A percentile compares a stretch with the other conserved stretches of the same genome.
These are phyloP conservation scores for Acomys russatus DNA, from an alignment of 2,797 vertebrate species.

Conservation along the genomic window DNA sequence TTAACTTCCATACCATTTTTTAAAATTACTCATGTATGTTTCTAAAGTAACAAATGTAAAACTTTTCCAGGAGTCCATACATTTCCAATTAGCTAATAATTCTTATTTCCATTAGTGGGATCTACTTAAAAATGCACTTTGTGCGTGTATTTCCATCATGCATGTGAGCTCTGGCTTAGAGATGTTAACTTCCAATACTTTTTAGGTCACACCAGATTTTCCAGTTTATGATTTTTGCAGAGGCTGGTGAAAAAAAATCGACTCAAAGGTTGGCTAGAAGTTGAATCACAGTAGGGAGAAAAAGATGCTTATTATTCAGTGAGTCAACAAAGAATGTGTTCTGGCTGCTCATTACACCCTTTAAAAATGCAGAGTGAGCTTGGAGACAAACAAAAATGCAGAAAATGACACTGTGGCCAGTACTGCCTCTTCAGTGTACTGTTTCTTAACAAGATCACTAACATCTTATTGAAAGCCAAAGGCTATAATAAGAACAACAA, in stretches of 20 bases:
- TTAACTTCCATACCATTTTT: slow-evolving; percentile 30
- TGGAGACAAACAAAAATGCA: slow-evolving; percentile 49
- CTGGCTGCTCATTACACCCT: background rate
- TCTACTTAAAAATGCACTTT: background rate
- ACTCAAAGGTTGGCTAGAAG: slow-evolving; percentile 20
- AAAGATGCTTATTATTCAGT: slow-evolving; percentile 54
- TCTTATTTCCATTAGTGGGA: background rate
- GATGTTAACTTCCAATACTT: background rate
- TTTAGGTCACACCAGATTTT: slow-evolving; percentile 20
- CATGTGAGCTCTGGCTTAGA: background rate
- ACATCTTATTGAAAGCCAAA: background rate
- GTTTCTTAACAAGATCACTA: slow-evolving; percentile 31
- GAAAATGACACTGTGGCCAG: slow-evolving; percentile 42
- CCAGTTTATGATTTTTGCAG: slow-evolving; percentile 25
- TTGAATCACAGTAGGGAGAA: slow-evolving; percentile 21
- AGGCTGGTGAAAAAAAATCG: slow-evolving; percentile 40
- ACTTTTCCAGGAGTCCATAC: slow-evolving; percentile 10
- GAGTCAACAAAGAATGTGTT: slow-evolving; percentile 58
- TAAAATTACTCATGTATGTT: background rate
- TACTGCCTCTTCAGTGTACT: background rate
- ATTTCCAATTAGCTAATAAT: slow-evolving; percentile 35
- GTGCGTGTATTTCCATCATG: slow-evolving; percentile 25
- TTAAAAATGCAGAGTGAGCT: slow-evolving; percentile 63
- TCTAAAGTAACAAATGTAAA: slow-evolving; percentile 34
- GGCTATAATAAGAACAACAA: background rate